Conservation (phyloP, 1,140 invertebrate genomes). For the Geopemphigus sp. region DNA sequence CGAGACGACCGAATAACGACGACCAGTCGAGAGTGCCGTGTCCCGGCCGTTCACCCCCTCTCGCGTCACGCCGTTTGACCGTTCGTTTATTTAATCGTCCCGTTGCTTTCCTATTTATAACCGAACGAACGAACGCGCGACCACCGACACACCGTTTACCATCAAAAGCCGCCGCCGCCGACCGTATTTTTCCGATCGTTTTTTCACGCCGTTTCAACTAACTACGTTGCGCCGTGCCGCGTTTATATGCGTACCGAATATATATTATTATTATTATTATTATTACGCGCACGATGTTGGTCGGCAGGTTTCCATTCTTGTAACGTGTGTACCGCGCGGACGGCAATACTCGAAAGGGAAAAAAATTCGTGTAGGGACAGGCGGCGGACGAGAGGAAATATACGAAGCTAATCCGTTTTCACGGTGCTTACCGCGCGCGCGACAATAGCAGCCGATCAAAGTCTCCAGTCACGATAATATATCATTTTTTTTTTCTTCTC, state of each 20-base stretch:
- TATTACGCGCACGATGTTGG: not conserved
- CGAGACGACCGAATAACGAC: too few relatives aligned
- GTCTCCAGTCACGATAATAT: slow-evolving; percentile 39
- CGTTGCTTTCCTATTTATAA: not conserved
- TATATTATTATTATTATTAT: too few relatives aligned
- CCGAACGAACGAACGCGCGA: not conserved
- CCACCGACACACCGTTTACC: not conserved
- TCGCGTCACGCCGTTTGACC: too few relatives aligned
- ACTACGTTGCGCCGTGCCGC: not conserved
- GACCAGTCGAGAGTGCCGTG: too few relatives aligned
- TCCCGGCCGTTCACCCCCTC: too few relatives aligned
- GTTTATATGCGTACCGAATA: not conserved
- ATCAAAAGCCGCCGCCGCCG: not conserved
- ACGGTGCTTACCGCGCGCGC: not conserved
- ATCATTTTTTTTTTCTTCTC: slow-evolving; percentile 19
- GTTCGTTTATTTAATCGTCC: not conserved
- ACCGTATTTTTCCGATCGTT: not conserved
- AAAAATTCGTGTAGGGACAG: not conserved
- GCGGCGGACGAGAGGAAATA: not conserved
- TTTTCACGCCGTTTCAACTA: not conserved
- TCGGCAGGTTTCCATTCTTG: not conserved
- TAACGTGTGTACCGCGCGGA: not conserved
- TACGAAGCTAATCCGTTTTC: slow-evolving; percentile 14
- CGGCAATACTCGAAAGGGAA: not conserved
- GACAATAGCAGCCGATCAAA: slow-evolving; percentile 24